These are phyloP conservation scores for Pimephales promelas DNA, from an alignment of 2,113 vertebrate genomes.

Conservation along the genomic window DNA sequence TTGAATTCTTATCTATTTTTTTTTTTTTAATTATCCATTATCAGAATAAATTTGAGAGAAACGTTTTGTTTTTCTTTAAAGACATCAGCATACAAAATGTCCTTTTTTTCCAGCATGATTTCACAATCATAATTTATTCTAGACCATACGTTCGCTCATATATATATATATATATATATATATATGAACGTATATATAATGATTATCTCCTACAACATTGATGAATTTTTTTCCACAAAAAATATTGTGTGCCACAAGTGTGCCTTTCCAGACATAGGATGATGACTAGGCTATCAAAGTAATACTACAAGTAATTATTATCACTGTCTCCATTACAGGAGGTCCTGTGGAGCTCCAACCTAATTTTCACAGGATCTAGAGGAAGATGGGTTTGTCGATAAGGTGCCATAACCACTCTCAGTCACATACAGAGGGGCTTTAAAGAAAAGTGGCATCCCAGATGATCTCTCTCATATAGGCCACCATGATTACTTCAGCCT, in stretches of 20 bases:
- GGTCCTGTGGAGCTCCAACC: conserved; percentile 6
- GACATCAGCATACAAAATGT: not conserved
- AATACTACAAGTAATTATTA: conserved; percentile 3
- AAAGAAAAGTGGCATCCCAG: conserved; percentile 14
- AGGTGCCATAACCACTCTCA: not conserved
- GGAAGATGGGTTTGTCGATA: conserved; percentile 26
- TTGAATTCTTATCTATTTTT: not conserved
- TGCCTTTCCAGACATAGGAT: not conserved
- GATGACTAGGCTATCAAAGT: conserved; percentile 18
- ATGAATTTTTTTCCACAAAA: not conserved
- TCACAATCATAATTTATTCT: not conserved
- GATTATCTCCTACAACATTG: not conserved
- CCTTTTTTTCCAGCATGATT: not conserved
- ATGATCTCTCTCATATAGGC: conserved; percentile 20
- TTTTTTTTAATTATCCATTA: not conserved
- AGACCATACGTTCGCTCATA: not conserved
- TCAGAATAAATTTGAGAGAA: not conserved
- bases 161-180: too few species aligned
- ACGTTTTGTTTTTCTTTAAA: not conserved
- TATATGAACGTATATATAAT: not conserved
- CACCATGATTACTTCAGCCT: conserved; percentile 6
- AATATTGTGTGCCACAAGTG: too few species aligned
- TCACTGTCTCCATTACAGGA: conserved; percentile 22
- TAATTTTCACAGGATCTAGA: conserved; percentile 25
- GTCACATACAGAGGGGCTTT: conserved; percentile 4